These are phyloP conservation scores for Platypus cylindrus DNA, from an alignment of 2,888 invertebrate species.

Conservation along the genomic window DNA sequence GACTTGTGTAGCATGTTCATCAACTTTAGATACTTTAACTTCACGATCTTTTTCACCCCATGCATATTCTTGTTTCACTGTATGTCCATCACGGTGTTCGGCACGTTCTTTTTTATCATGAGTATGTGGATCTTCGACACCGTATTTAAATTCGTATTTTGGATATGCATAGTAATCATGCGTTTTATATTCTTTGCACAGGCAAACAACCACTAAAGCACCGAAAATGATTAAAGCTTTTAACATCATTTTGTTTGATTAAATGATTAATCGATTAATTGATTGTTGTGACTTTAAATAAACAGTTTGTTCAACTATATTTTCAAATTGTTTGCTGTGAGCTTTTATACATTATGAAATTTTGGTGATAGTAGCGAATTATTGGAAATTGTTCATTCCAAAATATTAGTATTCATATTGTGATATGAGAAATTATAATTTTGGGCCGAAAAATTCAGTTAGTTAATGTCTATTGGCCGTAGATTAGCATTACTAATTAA, in stretches of 20 bases:
- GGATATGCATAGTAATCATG: conserved; percentile 11
- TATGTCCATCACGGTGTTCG: conserved; percentile 12
- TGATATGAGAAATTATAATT: too few relatives aligned
- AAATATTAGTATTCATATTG: too few relatives aligned
- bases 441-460: too few relatives aligned
- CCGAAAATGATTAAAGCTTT: conserved; percentile 7
- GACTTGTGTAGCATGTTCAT: conserved; percentile 9
- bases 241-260: conserved; percentile 4
- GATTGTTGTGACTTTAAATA: too few relatives aligned
- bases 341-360: too few relatives aligned
- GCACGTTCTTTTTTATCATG: conserved; percentile 12
- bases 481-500: too few relatives aligned
- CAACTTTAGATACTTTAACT: conserved; percentile 12
- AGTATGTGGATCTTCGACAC: conserved; percentile 14
- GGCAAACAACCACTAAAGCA: conserved; percentile 7
- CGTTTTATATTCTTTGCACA: conserved; percentile 8
- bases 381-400: too few relatives aligned
- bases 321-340: too few relatives aligned
- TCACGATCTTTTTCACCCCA: conserved; percentile 14
- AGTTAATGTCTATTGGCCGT: too few relatives aligned
- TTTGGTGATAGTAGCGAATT: too few relatives aligned
- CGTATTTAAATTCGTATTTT: conserved; percentile 16
- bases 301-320: too few relatives aligned
- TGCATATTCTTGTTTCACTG: conserved; percentile 12
- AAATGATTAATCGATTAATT: neutral